Percentiles rank a stretch among this genome's conserved stretches.
Evolutionary conservation across 2,113 vertebrate species (phyloP).

Genomic region (Serilophus lunatus): DNA sequence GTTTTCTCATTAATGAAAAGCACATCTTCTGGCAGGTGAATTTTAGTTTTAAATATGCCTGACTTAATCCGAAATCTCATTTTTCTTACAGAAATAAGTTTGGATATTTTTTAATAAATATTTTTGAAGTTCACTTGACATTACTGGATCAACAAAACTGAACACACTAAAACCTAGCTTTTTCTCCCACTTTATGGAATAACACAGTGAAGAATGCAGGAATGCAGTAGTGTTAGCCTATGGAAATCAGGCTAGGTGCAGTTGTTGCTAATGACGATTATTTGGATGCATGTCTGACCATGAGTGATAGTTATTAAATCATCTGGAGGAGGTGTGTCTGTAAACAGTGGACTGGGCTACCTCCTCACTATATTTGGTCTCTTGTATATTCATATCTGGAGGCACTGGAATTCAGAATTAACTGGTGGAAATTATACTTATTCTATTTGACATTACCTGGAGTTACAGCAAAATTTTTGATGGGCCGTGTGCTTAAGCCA

Average conservation of each 20-base stretch:
- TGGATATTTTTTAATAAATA: neutral
- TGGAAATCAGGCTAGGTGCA: neutral
- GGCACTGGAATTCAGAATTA: neutral
- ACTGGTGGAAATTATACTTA: neutral
- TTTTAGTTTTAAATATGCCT: neutral
- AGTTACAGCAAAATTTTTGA: neutral
- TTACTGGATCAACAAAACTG: neutral
- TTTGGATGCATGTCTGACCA: neutral
- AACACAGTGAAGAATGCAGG: neutral
- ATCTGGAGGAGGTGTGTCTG: neutral
- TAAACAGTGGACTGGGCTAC: neutral
- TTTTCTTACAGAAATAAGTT: neutral
- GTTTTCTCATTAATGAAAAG: neutral
- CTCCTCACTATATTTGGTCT: fast-evolving
- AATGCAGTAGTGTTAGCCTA: neutral
- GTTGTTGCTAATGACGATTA: neutral
- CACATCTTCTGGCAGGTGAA: neutral
- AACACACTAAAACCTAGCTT: fast-evolving
- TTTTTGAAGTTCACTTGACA: neutral
- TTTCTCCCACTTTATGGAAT: neutral
- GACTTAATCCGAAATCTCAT: neutral
- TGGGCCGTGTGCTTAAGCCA: neutral
- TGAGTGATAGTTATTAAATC: neutral
- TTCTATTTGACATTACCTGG: neutral
- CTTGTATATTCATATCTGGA: fast-evolving